Evolutionary conservation across 2,113 vertebrate species (phyloP).

Genomic region (Catagonus wagneri): DNA sequence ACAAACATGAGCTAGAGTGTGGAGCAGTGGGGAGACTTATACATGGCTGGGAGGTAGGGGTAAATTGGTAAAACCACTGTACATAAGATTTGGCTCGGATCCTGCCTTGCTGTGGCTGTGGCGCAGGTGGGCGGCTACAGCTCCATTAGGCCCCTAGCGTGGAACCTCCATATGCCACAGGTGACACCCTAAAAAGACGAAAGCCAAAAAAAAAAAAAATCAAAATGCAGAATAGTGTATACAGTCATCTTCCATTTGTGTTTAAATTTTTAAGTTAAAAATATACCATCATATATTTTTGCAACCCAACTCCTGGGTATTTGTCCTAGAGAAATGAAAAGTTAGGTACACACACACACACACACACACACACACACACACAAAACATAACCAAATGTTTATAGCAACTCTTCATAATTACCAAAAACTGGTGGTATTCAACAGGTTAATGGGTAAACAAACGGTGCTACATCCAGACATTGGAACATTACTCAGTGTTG

Average conservation of each 20-base stretch:
- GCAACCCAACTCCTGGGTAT: neutral
- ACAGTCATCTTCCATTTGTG: neutral
- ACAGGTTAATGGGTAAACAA: neutral
- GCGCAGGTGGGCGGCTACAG: no score
- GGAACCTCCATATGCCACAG: no score
- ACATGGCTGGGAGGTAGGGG: neutral
- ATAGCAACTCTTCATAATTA: neutral
- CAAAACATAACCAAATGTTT: neutral
- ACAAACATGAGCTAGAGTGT: neutral
- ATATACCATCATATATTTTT: neutral
- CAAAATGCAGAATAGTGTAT: neutral
- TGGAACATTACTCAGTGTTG: neutral
- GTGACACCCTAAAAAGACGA: no score
- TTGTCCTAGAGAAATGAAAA: conserved; percentile 2
- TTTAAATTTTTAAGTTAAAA: neutral
- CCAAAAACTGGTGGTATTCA: neutral
- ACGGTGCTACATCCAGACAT: neutral
- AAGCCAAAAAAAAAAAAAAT: no score
- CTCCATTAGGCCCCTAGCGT: no score
- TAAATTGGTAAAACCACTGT: neutral
- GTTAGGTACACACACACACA: no score
- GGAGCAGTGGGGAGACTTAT: neutral
- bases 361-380: no score
- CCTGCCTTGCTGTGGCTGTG: no score
- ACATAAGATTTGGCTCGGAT: neutral